Percentiles rank a stretch among this genome's conserved stretches.
Evolutionary conservation across 2,888 invertebrate species (phyloP).

Genomic region (Rhingia campestris): DNA sequence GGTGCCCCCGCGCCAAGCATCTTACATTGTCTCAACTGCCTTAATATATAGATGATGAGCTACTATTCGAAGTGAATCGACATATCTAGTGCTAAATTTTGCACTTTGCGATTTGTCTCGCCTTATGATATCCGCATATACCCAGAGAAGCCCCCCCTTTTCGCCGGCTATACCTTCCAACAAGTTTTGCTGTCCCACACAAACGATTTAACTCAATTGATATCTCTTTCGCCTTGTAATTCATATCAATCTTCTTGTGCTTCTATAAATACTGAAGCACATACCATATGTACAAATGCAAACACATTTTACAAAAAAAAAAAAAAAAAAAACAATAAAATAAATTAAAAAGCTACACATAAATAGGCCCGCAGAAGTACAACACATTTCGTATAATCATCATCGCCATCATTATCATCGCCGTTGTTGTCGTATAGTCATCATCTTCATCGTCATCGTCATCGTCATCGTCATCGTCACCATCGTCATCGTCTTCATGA

Average conservation of each 20-base stretch:
- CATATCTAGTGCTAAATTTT: background rate
- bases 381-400: conserved; percentile 28
- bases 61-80: no score
- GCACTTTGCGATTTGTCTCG: conserved; percentile 19
- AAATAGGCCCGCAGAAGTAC: conserved; percentile 37
- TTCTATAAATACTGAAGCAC: conserved; percentile 32
- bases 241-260: conserved; percentile 30
- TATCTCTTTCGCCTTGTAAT: conserved; percentile 24
- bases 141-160: background rate
- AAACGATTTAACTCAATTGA: conserved; percentile 43
- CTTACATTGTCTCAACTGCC: background rate
- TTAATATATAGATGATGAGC: no score
- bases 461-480: conserved; percentile 10
- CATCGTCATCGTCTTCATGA: conserved; percentile 11
- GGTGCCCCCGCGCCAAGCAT: background rate
- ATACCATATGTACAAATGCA: conserved; percentile 14
- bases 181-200: conserved; percentile 21
- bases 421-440: background rate
- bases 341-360: conserved; percentile 15
- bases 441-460: background rate
- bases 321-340: conserved; percentile 24
- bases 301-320: conserved; percentile 15
- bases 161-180: background rate
- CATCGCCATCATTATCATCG: conserved; percentile 9
- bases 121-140: no score